phyloP scores from a whole-genome alignment of 2,113 vertebrate genomes.

The Leucopsar rothschildi region DNA sequence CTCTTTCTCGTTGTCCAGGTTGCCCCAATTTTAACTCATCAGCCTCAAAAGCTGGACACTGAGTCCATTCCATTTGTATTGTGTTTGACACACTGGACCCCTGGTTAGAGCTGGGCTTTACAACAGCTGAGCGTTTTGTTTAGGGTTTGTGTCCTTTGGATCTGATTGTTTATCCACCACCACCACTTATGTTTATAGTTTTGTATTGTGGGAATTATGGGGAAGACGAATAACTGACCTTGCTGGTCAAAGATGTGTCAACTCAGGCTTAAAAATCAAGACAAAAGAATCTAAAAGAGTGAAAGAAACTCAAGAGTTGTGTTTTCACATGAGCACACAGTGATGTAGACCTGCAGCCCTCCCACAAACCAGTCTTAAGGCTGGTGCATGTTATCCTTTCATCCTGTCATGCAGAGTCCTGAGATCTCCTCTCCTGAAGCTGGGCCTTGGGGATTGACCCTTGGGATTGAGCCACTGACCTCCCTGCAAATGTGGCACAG shows the following conservation, averaged over 20 bases:
- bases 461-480: neutral
- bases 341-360: neutral
- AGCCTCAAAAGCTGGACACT: neutral
- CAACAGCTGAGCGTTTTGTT: neutral
- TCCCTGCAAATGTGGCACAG: rapidly evolving
- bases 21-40: neutral
- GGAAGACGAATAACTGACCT: neutral
- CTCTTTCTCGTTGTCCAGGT: neutral
- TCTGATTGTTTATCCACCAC: neutral
- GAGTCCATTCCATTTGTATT: neutral
- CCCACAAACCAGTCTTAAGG: neutral
- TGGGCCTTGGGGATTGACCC: neutral
- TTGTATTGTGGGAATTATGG: neutral
- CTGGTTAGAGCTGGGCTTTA: neutral
- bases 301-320: neutral
- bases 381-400: neutral
- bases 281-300: neutral
- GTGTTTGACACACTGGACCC: neutral
- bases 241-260: neutral
- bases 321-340: neutral
- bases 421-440: neutral
- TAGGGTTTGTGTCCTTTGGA: neutral
- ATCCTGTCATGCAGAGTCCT: neutral
- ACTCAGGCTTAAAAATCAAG: neutral
- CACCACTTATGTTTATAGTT: neutral